These are phyloP conservation scores for Chironomus tepperi DNA, from an alignment of 1,140 invertebrate genomes.

Conservation along the genomic window DNA sequence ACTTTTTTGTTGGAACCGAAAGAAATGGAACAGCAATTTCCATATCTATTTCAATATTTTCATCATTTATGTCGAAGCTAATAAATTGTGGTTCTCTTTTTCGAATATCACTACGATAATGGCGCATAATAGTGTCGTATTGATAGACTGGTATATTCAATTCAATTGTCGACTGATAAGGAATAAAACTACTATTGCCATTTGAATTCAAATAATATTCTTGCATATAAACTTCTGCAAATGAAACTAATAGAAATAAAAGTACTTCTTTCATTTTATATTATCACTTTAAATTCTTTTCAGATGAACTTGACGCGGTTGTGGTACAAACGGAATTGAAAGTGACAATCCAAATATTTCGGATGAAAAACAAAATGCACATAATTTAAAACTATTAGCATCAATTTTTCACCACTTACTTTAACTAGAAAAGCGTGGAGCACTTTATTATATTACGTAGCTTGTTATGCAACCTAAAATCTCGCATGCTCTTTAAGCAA, in stretches of 20 bases:
- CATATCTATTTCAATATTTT: constrained; percentile 21
- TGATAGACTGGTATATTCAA: neutral
- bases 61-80: constrained; percentile 1
- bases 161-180: neutral
- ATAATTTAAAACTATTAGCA: too few relatives aligned
- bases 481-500: too few relatives aligned
- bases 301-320: too few relatives aligned
- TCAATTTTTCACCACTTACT: too few relatives aligned
- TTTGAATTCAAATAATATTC: neutral
- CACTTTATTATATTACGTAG: too few relatives aligned
- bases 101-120: neutral
- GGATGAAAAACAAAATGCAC: too few relatives aligned
- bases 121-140: neutral
- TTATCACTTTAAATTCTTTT: too few relatives aligned
- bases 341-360: too few relatives aligned
- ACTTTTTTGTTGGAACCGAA: neutral
- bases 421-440: too few relatives aligned
- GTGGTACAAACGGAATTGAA: too few relatives aligned
- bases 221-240: neutral
- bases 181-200: neutral
- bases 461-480: too few relatives aligned
- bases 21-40: neutral
- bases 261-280: neutral
- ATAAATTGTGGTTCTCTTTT: constrained; percentile 16
- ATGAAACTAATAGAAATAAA: neutral